These are phyloP conservation scores for Drosophila kohkoa DNA, from an alignment of 1,140 invertebrate species.

Conservation along the genomic window DNA sequence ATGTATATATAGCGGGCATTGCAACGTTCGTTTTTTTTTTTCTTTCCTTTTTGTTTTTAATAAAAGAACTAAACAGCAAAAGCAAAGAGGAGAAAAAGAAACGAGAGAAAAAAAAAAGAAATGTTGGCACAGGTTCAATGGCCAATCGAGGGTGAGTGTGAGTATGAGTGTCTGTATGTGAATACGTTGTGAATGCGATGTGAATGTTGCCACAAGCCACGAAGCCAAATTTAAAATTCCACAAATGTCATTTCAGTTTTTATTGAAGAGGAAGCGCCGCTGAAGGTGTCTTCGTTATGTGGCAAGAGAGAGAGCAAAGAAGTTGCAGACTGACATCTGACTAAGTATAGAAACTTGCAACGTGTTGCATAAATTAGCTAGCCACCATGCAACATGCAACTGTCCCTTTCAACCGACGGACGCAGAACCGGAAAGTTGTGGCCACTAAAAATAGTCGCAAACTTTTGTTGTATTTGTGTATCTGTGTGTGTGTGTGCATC, in stretches of 20 bases:
- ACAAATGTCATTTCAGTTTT: conserved; percentile 77
- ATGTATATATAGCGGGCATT: conserved; percentile 7
- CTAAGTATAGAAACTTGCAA: conserved; percentile 56
- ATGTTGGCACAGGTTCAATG: conserved; percentile 74
- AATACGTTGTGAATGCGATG: conserved; percentile 3
- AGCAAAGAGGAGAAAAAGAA: conserved; percentile 31
- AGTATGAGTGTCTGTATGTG: background rate
- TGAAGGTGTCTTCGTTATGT: conserved; percentile 21
- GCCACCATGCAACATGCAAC: conserved; percentile 6
- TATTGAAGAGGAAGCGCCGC: conserved; percentile 57
- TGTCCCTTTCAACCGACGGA: conserved; percentile 44
- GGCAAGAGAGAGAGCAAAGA: conserved; percentile 22
- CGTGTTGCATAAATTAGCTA: conserved; percentile 74
- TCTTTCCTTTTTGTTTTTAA: conserved; percentile 18
- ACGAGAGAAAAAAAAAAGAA: conserved; percentile 24
- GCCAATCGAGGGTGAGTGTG: conserved; percentile 48
- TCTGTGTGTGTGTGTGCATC: no score
- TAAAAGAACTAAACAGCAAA: conserved; percentile 42
- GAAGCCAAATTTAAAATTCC: conserved; percentile 73
- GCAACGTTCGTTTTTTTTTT: background rate
- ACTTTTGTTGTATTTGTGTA: background rate
- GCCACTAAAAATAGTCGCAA: conserved; percentile 41
- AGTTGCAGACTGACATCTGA: conserved; percentile 21
- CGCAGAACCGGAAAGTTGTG: conserved; percentile 33
- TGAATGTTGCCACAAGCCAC: conserved; percentile 29